Evolutionary conservation across 2,797 vertebrate genomes (phyloP).

Genomic region (Bothrops alternatus): DNA sequence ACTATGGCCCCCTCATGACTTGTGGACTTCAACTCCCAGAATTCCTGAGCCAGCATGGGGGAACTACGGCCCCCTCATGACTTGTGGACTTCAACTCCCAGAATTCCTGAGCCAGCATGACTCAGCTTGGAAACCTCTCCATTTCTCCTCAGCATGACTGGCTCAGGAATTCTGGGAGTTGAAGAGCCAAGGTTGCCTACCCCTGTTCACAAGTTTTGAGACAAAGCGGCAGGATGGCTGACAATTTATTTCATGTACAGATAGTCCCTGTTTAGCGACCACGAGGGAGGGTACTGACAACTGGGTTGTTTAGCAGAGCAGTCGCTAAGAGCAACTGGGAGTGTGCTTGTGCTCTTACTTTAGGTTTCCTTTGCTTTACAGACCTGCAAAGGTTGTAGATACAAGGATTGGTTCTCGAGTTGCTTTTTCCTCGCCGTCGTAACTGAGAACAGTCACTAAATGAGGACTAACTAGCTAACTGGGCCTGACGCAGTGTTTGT

Average conservation of each 20-base stretch:
- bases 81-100: no score
- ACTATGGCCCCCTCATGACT: no score
- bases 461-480: background rate
- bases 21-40: no score
- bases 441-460: background rate
- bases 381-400: background rate
- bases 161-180: no score
- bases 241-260: background rate
- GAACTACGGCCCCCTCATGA: no score
- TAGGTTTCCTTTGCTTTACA: background rate
- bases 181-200: no score
- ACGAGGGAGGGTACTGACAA: background rate
- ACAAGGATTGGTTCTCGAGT: background rate
- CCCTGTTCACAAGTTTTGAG: background rate
- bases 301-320: background rate
- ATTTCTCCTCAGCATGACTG: no score
- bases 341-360: background rate
- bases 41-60: no score
- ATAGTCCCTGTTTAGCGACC: background rate
- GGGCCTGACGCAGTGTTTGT: background rate
- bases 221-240: background rate
- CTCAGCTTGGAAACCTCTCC: no score
- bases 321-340: background rate
- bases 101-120: no score
- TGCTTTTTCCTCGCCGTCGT: background rate